Evolutionary conservation across 2,888 invertebrate species (phyloP).

Genomic region (Euplexia lucipara): DNA sequence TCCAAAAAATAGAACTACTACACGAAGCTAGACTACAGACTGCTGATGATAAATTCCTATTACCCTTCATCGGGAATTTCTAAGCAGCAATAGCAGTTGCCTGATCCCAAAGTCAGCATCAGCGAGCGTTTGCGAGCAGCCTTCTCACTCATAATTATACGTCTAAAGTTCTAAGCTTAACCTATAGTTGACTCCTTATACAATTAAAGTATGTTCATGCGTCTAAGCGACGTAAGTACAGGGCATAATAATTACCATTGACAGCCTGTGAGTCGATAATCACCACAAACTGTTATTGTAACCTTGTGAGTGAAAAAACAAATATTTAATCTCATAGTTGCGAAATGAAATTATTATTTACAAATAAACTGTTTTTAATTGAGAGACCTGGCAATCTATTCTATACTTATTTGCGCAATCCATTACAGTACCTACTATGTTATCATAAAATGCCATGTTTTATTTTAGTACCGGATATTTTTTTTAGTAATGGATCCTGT

Average conservation of each 20-base stretch:
- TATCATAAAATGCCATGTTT: neutral
- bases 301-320: conserved; percentile 61
- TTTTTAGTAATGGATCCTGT: conserved; percentile 2
- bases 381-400: conserved; percentile 38
- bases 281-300: conserved; percentile 57
- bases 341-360: conserved; percentile 63
- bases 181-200: neutral
- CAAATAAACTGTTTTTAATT: conserved; percentile 66
- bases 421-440: neutral
- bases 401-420: conserved; percentile 44
- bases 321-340: conserved; percentile 57
- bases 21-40: too few species aligned
- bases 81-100: too few species aligned
- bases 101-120: too few species aligned
- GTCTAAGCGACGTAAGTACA: conserved; percentile 19
- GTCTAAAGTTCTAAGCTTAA: neutral
- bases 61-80: too few species aligned
- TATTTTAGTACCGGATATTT: neutral
- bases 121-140: too few species aligned
- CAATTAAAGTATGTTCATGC: conserved; percentile 18
- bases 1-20: too few species aligned
- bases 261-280: conserved; percentile 60
- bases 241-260: conserved; percentile 62
- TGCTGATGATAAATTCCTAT: too few species aligned
- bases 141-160: too few species aligned